These are phyloP conservation scores for Drosophila nr. medialis DNA, from an alignment of 2,888 invertebrate genomes.

Conservation along the genomic window DNA sequence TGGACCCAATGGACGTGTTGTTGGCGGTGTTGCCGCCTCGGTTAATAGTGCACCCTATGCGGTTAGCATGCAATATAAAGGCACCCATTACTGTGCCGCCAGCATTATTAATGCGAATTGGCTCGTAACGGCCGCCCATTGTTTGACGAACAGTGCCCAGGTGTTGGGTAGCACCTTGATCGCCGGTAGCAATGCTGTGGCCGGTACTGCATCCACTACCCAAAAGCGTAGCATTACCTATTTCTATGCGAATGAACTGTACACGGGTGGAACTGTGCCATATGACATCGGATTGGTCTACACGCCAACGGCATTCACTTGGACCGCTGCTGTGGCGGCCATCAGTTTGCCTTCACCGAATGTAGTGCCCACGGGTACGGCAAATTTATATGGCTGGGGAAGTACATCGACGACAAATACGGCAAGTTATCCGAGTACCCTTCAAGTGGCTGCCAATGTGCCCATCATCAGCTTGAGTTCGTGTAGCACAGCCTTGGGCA, in stretches of 20 bases:
- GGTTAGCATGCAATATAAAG: slow-evolving; percentile 79
- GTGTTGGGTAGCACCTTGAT: slow-evolving; percentile 73
- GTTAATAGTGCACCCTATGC: slow-evolving; percentile 78
- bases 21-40: slow-evolving; percentile 76
- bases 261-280: slow-evolving; percentile 80
- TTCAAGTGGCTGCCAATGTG: slow-evolving; percentile 78
- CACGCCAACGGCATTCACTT: slow-evolving; percentile 75
- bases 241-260: slow-evolving; percentile 76
- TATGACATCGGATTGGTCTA: slow-evolving; percentile 83
- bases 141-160: slow-evolving; percentile 65
- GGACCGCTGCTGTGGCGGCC: slow-evolving; percentile 73
- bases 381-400: slow-evolving; percentile 82
- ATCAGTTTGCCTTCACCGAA: slow-evolving; percentile 68
- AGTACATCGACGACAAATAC: slow-evolving; percentile 76
- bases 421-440: slow-evolving; percentile 66
- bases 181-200: slow-evolving; percentile 80
- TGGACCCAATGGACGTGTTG: slow-evolving; percentile 68
- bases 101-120: slow-evolving; percentile 80
- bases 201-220: slow-evolving; percentile 69
- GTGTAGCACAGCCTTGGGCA: slow-evolving; percentile 75
- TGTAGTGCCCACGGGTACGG: slow-evolving; percentile 69
- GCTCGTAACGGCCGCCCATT: slow-evolving; percentile 83
- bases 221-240: slow-evolving; percentile 74
- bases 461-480: slow-evolving; percentile 69
- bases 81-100: slow-evolving; percentile 81